Base-by-base conservation (phyloP, 2,797 vertebrate genomes). In the Alectoris magna region DNA sequence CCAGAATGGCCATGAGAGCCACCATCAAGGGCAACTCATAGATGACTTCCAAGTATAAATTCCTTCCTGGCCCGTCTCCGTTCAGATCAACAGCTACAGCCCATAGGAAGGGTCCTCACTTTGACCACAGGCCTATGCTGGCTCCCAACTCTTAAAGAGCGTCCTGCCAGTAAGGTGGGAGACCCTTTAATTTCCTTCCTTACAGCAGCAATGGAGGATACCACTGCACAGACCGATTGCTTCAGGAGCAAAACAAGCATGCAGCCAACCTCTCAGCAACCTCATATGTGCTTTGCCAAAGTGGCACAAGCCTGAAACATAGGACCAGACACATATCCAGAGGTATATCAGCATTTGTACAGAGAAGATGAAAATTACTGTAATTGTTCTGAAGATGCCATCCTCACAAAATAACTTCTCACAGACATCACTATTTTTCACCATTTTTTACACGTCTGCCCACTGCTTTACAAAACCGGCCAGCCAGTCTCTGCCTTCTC, bases 161-260 rank as follows among this genome's bases (percentile, higher is more conserved):
- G 27, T 44, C 34, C 36, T 43, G 6, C 38, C 63, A 27, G 27
- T 44, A 53, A n/a, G 46, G 8, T 68, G 22, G 4, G 49, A 17
- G 6, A 49, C 24, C 14, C 49, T 79, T n/a, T 36, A 6, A 31
- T 60, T 76, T 64, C 36, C 14, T 83, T 87, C 70, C 17, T 23
- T 27, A 17, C 12, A 46, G n/a, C 29, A 77, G 23, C 0, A 1
- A 31, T 31, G 36, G 49, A 67, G 12, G 14, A 13, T 81, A 46
- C 34, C 51, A n/a, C 19, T 51, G 19, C 23, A 46, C 24, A 60
- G 18, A 16, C 14, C 46, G 23, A 31, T 80, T 0, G 0, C 29
- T 64, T 55, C 55, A 77, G 41, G 29, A 77, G 14, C 39, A 14
- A n/a, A 85, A 88, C 24, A 22, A 83, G 16, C 3, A 0, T 0